Conservation (phyloP, 30 jellyfish, hydroid and myxozoan species). For the Cassiopea andromeda region DNA sequence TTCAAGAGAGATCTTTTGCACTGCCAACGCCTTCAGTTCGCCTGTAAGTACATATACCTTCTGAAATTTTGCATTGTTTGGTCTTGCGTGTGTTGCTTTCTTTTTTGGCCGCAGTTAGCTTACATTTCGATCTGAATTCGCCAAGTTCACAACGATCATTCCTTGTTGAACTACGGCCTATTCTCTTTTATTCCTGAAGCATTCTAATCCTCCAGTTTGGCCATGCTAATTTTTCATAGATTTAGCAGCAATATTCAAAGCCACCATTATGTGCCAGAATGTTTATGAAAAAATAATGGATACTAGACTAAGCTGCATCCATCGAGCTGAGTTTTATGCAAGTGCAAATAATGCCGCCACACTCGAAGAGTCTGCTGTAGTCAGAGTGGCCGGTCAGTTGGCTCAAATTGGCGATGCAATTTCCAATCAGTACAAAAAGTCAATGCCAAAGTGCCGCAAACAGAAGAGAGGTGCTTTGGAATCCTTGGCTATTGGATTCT, state of each 20-base stretch:
- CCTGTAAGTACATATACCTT: background rate
- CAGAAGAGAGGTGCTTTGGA: constrained; percentile 35
- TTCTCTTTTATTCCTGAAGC: background rate
- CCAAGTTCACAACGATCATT: background rate
- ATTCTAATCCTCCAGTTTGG: background rate
- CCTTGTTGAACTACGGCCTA: constrained; percentile 7
- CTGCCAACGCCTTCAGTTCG: background rate
- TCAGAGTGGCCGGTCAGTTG: constrained; percentile 62
- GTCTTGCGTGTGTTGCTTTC: background rate
- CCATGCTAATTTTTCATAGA: background rate
- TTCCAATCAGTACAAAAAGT: constrained; percentile 25
- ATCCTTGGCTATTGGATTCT: constrained; percentile 51
- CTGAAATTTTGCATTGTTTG: background rate
- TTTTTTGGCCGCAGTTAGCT: background rate
- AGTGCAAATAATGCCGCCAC: constrained; percentile 16
- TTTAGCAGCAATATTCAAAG: background rate
- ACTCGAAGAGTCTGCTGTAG: constrained; percentile 22
- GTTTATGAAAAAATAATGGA: constrained; percentile 22
- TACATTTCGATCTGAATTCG: background rate
- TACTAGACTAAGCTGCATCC: constrained; percentile 27
- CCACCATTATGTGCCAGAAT: constrained; percentile 35
- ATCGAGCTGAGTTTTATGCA: constrained; percentile 33
- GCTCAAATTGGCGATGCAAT: constrained; percentile 66
- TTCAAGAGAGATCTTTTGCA: background rate
- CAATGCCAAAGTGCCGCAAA: constrained; percentile 10